These are phyloP conservation scores for Caenorhabditis tropicalis DNA, from an alignment of 1,140 invertebrate species.

Conservation along the genomic window DNA sequence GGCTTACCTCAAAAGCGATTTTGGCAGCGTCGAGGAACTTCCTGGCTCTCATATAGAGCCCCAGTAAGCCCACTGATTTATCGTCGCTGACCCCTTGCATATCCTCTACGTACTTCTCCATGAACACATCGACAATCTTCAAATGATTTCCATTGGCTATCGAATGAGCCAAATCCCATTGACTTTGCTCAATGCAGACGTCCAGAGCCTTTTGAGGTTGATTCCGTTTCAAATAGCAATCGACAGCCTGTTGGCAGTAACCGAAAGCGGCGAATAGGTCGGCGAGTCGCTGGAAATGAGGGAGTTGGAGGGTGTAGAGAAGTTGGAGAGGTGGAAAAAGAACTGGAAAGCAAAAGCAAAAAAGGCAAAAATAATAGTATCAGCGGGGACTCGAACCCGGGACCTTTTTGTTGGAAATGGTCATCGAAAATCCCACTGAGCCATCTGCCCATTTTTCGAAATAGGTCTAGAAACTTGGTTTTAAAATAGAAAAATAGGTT, in stretches of 20 bases:
- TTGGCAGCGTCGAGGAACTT: neutral
- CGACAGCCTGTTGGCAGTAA: neutral
- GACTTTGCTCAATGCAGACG: neutral
- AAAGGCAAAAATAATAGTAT: too few relatives aligned
- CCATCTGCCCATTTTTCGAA: too few relatives aligned
- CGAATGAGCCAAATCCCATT: neutral
- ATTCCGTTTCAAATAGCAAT: neutral
- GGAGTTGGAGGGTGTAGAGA: neutral
- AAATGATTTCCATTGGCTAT: neutral
- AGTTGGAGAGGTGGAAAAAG: too few relatives aligned
- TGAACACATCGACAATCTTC: neutral
- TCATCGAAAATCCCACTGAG: too few relatives aligned
- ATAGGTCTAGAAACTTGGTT: too few relatives aligned
- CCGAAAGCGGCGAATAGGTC: neutral
- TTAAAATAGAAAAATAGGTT: too few relatives aligned
- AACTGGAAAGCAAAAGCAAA: too few relatives aligned
- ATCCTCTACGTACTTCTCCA: neutral
- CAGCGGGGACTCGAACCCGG: too few relatives aligned
- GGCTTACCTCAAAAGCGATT: conserved; percentile 19
- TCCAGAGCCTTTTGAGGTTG: neutral
- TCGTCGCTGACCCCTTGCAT: neutral
- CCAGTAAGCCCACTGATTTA: neutral
- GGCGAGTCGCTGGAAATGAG: neutral
- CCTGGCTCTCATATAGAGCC: neutral
- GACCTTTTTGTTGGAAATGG: too few relatives aligned